Conservation (phyloP, 1,140 invertebrate species). For the Asbolus verrucosus region DNA sequence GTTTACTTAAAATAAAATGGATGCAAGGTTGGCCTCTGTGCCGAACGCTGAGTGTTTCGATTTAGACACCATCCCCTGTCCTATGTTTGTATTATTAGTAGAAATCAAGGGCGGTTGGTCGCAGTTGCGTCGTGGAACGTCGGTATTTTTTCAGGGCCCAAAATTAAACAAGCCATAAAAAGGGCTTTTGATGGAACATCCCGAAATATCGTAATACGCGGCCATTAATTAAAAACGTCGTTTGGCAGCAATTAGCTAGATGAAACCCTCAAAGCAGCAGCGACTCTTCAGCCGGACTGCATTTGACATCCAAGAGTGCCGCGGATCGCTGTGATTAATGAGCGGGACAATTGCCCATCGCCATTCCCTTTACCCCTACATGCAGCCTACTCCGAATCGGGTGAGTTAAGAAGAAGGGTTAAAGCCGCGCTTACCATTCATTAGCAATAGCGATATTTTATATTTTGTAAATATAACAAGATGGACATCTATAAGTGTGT, state of each 20-base stretch:
- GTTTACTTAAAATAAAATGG: no score
- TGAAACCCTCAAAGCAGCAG: slow-evolving; percentile 63
- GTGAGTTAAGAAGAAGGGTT: slow-evolving; percentile 60
- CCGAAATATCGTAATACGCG: slow-evolving; percentile 55
- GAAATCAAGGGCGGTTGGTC: slow-evolving; percentile 8
- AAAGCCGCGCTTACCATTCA: slow-evolving; percentile 52
- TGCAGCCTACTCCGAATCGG: slow-evolving; percentile 37
- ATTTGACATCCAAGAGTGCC: slow-evolving; percentile 64
- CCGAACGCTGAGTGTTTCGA: background rate
- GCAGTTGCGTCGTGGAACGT: slow-evolving; percentile 15
- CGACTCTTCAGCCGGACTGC: slow-evolving; percentile 62
- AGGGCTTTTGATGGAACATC: slow-evolving; percentile 53
- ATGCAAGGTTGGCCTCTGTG: no score
- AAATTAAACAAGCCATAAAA: slow-evolving; percentile 45
- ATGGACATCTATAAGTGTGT: slow-evolving; percentile 26
- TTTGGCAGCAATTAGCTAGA: slow-evolving; percentile 64
- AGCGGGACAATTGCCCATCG: slow-evolving; percentile 63
- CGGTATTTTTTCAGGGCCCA: slow-evolving; percentile 33
- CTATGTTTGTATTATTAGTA: no score
- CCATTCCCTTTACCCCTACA: slow-evolving; percentile 42
- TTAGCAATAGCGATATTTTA: slow-evolving; percentile 62
- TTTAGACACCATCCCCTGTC: background rate
- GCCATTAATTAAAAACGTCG: slow-evolving; percentile 64
- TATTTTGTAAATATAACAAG: slow-evolving; percentile 60
- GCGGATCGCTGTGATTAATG: slow-evolving; percentile 64